Evolutionary conservation across 2,888 invertebrate genomes (phyloP).

Genomic region (Teinopalpus imperialis): DNA sequence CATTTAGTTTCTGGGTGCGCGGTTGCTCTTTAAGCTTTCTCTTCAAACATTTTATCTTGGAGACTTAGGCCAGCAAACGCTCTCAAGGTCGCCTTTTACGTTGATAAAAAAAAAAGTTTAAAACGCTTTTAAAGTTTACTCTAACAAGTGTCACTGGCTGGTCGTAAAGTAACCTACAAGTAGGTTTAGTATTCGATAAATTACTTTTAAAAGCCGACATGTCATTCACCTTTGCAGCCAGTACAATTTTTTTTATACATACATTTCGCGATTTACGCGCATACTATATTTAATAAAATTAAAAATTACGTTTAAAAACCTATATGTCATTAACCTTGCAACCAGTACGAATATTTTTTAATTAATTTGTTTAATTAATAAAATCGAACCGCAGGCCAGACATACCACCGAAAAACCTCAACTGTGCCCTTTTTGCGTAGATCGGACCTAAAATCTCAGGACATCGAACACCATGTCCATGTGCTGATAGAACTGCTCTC

Average conservation of each 20-base stretch:
- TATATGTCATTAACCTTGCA: too few relatives aligned
- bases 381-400: too few relatives aligned
- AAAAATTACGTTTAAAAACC: too few relatives aligned
- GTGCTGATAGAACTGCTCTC: too few relatives aligned
- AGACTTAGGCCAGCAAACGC: not conserved
- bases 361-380: too few relatives aligned
- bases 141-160: constrained; percentile 5
- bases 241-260: constrained; percentile 2
- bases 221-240: not conserved
- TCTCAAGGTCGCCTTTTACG: constrained; percentile 4
- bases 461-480: too few relatives aligned
- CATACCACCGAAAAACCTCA: too few relatives aligned
- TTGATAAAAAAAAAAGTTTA: constrained; percentile 12
- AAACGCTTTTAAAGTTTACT: constrained; percentile 4
- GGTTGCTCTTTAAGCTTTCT: constrained; percentile 14
- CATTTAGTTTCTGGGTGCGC: not conserved
- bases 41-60: constrained; percentile 20
- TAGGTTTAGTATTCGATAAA: not conserved
- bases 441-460: too few relatives aligned
- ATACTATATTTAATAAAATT: too few relatives aligned
- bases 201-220: constrained; percentile 2
- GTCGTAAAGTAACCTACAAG: constrained; percentile 4
- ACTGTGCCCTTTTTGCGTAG: too few relatives aligned
- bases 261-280: too few relatives aligned
- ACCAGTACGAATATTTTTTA: too few relatives aligned